Evolutionary conservation across 2,797 vertebrate species (phyloP).

Genomic region (Sparus aurata): DNA sequence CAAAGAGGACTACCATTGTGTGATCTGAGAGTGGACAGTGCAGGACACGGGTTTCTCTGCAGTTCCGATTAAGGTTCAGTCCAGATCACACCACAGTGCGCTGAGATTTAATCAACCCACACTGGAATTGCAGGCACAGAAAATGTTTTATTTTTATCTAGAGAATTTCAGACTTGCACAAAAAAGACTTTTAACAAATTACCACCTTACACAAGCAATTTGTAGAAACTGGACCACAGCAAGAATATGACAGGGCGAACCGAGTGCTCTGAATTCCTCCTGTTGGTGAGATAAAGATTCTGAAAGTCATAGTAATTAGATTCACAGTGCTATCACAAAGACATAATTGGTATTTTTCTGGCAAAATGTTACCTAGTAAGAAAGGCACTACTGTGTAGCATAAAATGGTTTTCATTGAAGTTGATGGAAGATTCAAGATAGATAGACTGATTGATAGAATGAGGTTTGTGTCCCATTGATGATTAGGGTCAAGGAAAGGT

Average conservation of each 20-base stretch:
- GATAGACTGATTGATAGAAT: too few relatives aligned
- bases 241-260: neutral
- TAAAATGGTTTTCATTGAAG: too few relatives aligned
- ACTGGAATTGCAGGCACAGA: neutral
- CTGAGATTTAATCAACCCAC: neutral
- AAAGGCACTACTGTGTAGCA: too few relatives aligned
- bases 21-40: neutral
- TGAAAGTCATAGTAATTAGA: neutral
- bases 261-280: neutral
- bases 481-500: too few relatives aligned
- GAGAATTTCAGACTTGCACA: neutral
- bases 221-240: neutral
- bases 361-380: too few relatives aligned
- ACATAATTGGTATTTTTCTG: too few relatives aligned
- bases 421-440: too few relatives aligned
- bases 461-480: too few relatives aligned
- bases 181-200: neutral
- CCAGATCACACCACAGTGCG: neutral
- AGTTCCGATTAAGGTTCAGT: neutral
- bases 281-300: neutral
- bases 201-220: neutral
- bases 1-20: neutral
- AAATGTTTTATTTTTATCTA: neutral
- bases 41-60: neutral
- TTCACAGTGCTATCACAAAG: neutral